A percentile compares a stretch with the other conserved stretches of the same genome.
These are phyloP conservation scores for Thalassoma bifasciatum DNA, from an alignment of 2,113 vertebrate species.

Conservation along the genomic window DNA sequence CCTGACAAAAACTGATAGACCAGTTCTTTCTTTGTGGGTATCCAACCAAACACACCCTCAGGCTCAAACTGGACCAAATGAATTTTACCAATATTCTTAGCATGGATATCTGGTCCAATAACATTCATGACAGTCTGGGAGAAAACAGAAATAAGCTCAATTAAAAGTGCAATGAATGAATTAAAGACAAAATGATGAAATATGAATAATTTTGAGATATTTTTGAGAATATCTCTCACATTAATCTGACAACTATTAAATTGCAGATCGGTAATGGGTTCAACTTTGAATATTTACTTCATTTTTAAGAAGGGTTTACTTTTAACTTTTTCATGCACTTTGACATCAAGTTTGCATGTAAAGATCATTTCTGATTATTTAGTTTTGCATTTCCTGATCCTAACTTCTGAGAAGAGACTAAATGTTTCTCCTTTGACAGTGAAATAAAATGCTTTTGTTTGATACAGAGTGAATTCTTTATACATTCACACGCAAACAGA, in stretches of 20 bases:
- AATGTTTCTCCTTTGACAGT: too few relatives aligned
- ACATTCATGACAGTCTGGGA: conserved; percentile 82
- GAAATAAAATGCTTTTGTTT: too few relatives aligned
- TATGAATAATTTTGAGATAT: background rate
- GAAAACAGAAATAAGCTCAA: conserved; percentile 21
- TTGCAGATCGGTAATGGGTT: background rate
- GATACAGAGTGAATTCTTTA: too few relatives aligned
- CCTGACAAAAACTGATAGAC: conserved; percentile 85
- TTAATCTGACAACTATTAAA: background rate
- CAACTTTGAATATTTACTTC: background rate
- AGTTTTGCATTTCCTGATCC: background rate
- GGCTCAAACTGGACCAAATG: conserved; percentile 87
- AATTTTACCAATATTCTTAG: conserved; percentile 79
- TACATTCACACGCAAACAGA: too few relatives aligned
- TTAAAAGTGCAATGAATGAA: background rate
- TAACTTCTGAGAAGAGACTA: conserved; percentile 9
- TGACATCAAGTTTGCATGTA: too few relatives aligned
- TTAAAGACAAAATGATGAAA: conserved; percentile 1
- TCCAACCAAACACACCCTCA: conserved; percentile 87
- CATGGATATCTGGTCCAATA: conserved; percentile 87
- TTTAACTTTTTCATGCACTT: too few relatives aligned
- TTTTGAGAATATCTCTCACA: background rate
- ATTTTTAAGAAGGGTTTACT: conserved; percentile 4
- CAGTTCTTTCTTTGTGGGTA: conserved; percentile 79
- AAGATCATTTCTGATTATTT: too few relatives aligned